These are phyloP conservation scores for Atherinomorus stipes DNA, from an alignment of 2,113 vertebrate genomes.

Conservation along the genomic window DNA sequence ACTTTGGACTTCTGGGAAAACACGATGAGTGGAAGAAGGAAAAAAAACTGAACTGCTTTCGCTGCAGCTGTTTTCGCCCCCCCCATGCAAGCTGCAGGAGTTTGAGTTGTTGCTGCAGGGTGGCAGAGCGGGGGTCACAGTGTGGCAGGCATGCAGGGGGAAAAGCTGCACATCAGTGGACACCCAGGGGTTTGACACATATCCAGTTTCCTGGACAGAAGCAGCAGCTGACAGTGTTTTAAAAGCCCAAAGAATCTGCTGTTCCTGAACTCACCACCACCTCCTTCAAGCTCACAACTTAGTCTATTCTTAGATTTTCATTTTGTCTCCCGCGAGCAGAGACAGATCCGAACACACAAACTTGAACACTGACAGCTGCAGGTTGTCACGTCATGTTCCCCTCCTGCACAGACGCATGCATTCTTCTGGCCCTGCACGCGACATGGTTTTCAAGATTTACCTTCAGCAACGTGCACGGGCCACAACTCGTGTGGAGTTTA, in stretches of 20 bases:
- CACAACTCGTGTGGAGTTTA: constrained; percentile 43
- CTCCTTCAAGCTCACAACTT: constrained; percentile 36
- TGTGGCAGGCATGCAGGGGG: constrained; percentile 26
- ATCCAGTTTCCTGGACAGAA: constrained; percentile 39
- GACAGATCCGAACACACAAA: constrained; percentile 50
- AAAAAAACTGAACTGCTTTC: constrained; percentile 31
- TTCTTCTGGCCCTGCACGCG: constrained; percentile 16
- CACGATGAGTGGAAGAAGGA: constrained; percentile 18
- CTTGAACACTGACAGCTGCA: constrained; percentile 63
- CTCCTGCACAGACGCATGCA: constrained; percentile 34
- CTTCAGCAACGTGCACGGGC: constrained; percentile 32
- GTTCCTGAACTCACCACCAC: constrained; percentile 54
- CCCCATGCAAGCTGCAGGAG: constrained; percentile 9
- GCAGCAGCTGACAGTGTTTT: constrained; percentile 45
- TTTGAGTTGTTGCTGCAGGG: constrained; percentile 6
- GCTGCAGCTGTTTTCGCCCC: constrained; percentile 48
- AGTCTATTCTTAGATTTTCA: constrained; percentile 70
- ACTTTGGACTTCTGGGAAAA: constrained; percentile 71
- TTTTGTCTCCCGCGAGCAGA: constrained; percentile 56
- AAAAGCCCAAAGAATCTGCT: constrained; percentile 28
- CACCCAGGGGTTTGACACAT: constrained; percentile 32
- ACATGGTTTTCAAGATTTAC: constrained; percentile 35
- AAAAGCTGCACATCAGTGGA: constrained; percentile 6
- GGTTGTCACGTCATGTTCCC: constrained; percentile 41
- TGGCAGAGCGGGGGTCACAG: constrained; percentile 35